Base-by-base conservation (phyloP, 2,113 vertebrate species). In the Aviceda subcristata region DNA sequence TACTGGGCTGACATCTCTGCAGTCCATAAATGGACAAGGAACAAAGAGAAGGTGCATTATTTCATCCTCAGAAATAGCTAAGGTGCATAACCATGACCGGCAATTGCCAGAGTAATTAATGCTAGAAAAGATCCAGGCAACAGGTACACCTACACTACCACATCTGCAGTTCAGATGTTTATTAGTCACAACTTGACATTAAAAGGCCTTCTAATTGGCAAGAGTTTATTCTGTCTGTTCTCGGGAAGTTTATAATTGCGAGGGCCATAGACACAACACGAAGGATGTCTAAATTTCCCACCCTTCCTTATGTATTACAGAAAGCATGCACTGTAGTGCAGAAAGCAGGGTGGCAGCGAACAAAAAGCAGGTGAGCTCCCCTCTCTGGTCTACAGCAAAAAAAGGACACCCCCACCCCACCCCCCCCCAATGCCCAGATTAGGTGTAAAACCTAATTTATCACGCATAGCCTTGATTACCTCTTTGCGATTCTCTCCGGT, bases 141-240 rank as follows among this genome's bases (percentile, higher is more conserved):
- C 88, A 95, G 94, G 94, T 96, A 95, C 46, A 87, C 57, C 50
- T 89, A 73, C 15, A 32, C 48, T 53, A 57, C 53, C 71, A 94
- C 94, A 97, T 97, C 91, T 96, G 96, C 86, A 75, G 86, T 57
- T 97, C 96, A 96, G 89, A 94, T 94, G 91, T 68, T 95, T 97
- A 90, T 88, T 96, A 89, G 86, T 91, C 91, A 95, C 38, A 78
- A 91, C 32, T 78, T 89, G 86, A 96, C 78, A 79, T 94, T 93
- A 91, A 87, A 94, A 94, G 72, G 56, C 50, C 39, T 91, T 60
- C 50, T 94, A 91, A 95, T 68, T 92, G 86, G 80, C 80, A 95
- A 81, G 69, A 62, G 59, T 89, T 89, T 94, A 50, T 46, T 85
- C 45, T 45, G 36, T 91, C 77, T 94, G 94, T 95, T 94, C 69